Conservation (phyloP, 64 coral and sea anemone species). For the Trachythela sp. region DNA sequence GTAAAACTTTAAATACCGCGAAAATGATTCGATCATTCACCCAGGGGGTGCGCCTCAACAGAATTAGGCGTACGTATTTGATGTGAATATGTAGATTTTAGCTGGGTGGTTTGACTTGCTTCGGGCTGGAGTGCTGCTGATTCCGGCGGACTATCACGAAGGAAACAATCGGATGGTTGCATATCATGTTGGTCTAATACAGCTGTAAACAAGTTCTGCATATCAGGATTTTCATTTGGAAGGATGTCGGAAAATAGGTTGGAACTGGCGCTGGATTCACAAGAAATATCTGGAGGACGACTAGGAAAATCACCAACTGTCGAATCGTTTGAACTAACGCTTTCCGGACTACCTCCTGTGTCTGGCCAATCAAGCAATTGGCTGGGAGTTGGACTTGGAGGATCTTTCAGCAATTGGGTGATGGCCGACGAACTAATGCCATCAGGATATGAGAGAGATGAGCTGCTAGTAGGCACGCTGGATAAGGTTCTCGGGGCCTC, state of each 20-base stretch:
- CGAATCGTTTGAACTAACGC: not conserved
- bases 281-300: not conserved
- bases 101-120: too few species aligned
- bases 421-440: too few species aligned
- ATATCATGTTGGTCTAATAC: too few species aligned
- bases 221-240: too few species aligned
- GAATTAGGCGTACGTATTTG: not conserved
- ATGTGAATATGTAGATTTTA: too few species aligned
- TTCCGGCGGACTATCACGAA: too few species aligned
- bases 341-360: not conserved
- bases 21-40: too few species aligned
- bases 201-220: too few species aligned
- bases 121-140: too few species aligned
- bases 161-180: too few species aligned
- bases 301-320: not conserved
- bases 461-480: not conserved
- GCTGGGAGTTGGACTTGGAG: not conserved
- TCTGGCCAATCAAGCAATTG: not conserved
- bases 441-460: not conserved
- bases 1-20: not conserved
- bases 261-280: not conserved
- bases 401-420: not conserved
- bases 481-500: not conserved
- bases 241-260: not conserved
- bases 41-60: not conserved